Conservation (phyloP, 2,113 vertebrate species). For the Dicaeum eximium region DNA sequence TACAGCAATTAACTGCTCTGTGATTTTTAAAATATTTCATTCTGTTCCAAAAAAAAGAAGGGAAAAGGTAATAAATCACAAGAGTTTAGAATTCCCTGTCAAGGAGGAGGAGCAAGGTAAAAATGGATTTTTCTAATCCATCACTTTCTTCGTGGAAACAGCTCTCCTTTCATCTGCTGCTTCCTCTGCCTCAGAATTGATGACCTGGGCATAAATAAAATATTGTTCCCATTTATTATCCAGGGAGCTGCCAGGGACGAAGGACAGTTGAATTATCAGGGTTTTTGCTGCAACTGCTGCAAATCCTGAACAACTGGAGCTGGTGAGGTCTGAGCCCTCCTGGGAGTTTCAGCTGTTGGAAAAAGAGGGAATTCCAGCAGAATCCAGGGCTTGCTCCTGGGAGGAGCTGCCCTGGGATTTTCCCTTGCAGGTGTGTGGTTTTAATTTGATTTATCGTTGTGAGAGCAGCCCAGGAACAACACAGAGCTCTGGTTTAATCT, state of each 20-base stretch:
- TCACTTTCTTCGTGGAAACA: slow-evolving; percentile 22
- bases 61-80: not conserved
- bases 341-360: not conserved
- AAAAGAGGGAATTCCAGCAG: not conserved
- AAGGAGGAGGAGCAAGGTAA: not conserved
- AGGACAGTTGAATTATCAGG: slow-evolving; percentile 48
- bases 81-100: not conserved
- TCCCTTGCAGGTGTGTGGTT: not conserved
- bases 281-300: slow-evolving; percentile 16
- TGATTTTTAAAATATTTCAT: not conserved
- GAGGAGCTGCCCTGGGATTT: not conserved
- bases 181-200: slow-evolving; percentile 42
- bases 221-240: slow-evolving; percentile 54
- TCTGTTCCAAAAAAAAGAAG: not conserved
- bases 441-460: not conserved
- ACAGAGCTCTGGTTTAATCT: not conserved
- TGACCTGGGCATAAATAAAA: slow-evolving; percentile 33
- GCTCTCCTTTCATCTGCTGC: not conserved
- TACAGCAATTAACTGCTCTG: not conserved
- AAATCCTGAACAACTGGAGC: slow-evolving; percentile 8
- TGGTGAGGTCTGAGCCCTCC: slow-evolving; percentile 1
- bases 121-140: slow-evolving; percentile 39
- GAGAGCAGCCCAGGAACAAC: not conserved
- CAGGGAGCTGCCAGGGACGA: slow-evolving; percentile 4
- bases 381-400: not conserved